These are phyloP conservation scores for Fragum sueziense DNA, from an alignment of 2,888 invertebrate species.

Conservation along the genomic window DNA sequence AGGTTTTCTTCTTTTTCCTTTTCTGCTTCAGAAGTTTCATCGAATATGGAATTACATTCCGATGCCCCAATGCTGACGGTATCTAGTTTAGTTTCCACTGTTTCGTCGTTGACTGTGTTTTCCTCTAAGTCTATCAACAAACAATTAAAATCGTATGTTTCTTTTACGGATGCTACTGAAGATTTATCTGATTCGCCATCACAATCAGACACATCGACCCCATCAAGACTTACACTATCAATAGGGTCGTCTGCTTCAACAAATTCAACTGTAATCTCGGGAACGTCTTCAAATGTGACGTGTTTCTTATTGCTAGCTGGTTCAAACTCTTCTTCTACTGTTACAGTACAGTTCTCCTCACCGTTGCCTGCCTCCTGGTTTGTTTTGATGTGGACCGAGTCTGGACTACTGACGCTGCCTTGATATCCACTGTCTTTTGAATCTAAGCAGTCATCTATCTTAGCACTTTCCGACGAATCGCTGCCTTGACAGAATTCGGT, in stretches of 20 bases:
- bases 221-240: background rate
- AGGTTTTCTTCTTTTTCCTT: background rate
- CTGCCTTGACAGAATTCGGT: background rate
- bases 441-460: background rate
- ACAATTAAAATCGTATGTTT: background rate
- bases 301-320: background rate
- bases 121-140: conserved; percentile 5
- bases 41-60: conserved; percentile 7
- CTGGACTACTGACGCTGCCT: conserved; percentile 29
- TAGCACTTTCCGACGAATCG: conserved; percentile 7
- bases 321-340: background rate
- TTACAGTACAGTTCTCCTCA: background rate
- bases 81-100: background rate
- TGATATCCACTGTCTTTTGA: conserved; percentile 50
- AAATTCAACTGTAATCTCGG: background rate
- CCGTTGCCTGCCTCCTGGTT: no score
- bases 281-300: conserved; percentile 11
- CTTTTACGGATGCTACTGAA: background rate
- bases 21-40: background rate
- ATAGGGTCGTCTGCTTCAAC: background rate
- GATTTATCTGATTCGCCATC: background rate
- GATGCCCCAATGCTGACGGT: background rate
- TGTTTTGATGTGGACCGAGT: background rate
- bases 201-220: background rate
- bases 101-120: background rate